phyloP scores from a whole-genome alignment of 2,113 vertebrate species.

The Tapirus terrestris region DNA sequence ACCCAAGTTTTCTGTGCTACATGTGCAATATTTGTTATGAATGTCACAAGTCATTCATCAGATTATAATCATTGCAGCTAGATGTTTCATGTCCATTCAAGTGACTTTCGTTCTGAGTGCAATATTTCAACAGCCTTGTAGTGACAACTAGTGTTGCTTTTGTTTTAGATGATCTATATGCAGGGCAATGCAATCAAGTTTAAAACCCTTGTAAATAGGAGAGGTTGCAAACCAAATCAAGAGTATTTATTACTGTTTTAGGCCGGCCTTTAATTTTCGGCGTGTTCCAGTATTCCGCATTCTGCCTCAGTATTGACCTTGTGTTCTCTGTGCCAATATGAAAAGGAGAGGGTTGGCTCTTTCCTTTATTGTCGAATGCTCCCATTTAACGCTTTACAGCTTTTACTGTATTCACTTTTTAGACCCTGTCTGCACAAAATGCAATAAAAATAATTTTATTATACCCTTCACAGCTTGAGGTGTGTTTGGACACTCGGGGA shows the following conservation, averaged over 20 bases:
- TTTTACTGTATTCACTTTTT: slow-evolving; percentile 97
- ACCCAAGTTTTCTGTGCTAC: slow-evolving; percentile 85
- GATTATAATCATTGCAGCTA: slow-evolving; percentile 86
- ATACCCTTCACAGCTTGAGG: slow-evolving; percentile 87
- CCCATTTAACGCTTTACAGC: slow-evolving; percentile 95
- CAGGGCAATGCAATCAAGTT: slow-evolving; percentile 87
- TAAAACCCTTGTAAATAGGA: slow-evolving; percentile 92
- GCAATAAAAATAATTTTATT: slow-evolving; percentile 99
- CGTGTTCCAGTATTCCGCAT: slow-evolving; percentile 87
- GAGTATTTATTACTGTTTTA: slow-evolving; percentile 86
- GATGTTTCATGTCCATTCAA: slow-evolving; percentile 87
- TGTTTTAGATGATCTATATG: slow-evolving; percentile 91
- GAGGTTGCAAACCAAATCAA: slow-evolving; percentile 87
- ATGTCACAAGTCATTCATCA: slow-evolving; percentile 86
- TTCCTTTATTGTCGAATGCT: slow-evolving; percentile 96
- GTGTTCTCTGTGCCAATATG: slow-evolving; percentile 91
- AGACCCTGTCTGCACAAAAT: slow-evolving; percentile 99
- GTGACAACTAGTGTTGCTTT: slow-evolving; percentile 87
- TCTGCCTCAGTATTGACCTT: slow-evolving; percentile 84
- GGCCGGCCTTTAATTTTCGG: slow-evolving; percentile 95
- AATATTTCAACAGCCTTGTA: slow-evolving; percentile 92
- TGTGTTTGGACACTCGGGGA: slow-evolving; percentile 45
- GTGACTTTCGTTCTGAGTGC: slow-evolving; percentile 90
- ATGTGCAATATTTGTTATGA: slow-evolving; percentile 92
- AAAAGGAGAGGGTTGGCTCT: slow-evolving; percentile 90